phyloP scores from a whole-genome alignment of 2,797 vertebrate species.

The Labeo calbasu region DNA sequence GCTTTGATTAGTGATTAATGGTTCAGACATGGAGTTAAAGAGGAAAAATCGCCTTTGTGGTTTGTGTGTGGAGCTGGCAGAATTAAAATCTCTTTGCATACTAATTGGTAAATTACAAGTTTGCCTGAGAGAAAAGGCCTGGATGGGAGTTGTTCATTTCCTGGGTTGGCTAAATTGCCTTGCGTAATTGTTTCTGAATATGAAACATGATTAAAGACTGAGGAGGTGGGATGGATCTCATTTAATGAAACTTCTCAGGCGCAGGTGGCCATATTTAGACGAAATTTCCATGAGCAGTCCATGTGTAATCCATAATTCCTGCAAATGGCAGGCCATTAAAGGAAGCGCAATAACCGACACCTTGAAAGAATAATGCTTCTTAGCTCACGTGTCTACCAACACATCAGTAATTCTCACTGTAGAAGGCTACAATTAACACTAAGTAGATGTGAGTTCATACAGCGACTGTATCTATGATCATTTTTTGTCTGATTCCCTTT shows the following conservation, averaged over 20 bases:
- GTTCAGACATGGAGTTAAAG: conserved; percentile 43
- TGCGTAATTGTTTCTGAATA: conserved; percentile 53
- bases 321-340: conserved; percentile 4
- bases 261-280: conserved; percentile 36
- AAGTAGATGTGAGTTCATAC: neutral
- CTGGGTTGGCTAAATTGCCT: conserved; percentile 57
- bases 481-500: neutral
- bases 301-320: conserved; percentile 4
- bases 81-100: conserved; percentile 63
- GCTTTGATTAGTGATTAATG: conserved; percentile 56
- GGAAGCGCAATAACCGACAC: neutral
- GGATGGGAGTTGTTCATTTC: conserved; percentile 56
- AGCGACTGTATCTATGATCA: neutral
- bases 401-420: neutral
- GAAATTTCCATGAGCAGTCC: neutral
- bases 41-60: conserved; percentile 40
- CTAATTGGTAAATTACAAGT: conserved; percentile 64
- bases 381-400: neutral
- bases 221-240: conserved; percentile 45
- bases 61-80: conserved; percentile 56
- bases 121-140: conserved; percentile 50
- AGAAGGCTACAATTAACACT: neutral
- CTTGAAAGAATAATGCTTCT: conserved; percentile 13
- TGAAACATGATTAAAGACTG: conserved; percentile 58
- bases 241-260: conserved; percentile 47